Percentiles rank a stretch among this genome's conserved stretches.
These are phyloP conservation scores for Lobophora halterata DNA, from an alignment of 2,888 invertebrate genomes.

Conservation along the genomic window DNA sequence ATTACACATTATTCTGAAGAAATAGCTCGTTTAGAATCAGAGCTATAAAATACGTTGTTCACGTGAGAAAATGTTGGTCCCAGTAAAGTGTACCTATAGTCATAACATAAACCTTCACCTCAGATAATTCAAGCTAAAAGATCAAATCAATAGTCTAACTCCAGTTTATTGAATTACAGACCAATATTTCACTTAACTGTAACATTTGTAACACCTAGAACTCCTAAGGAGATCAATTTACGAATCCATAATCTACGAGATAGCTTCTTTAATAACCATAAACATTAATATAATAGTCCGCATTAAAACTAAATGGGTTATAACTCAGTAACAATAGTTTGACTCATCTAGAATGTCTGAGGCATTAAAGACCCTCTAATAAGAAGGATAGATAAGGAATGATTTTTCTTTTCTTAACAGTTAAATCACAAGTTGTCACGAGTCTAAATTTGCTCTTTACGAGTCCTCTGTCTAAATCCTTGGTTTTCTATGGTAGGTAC, in stretches of 20 bases:
- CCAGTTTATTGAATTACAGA: conserved; percentile 4
- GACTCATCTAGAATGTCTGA: conserved; percentile 16
- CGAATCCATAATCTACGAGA: conserved; percentile 13
- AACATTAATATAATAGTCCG: conserved; percentile 14
- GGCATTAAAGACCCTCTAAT: conserved; percentile 12
- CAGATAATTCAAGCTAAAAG: conserved; percentile 5
- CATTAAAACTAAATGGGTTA: conserved; percentile 20
- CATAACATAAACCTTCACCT: neutral
- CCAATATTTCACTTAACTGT: conserved; percentile 7
- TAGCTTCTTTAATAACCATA: conserved; percentile 16
- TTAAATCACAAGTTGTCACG: no score
- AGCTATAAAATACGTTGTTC: no score
- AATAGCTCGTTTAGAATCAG: no score
- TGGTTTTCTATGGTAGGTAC: no score
- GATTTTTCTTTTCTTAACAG: no score
- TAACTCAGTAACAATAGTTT: conserved; percentile 19
- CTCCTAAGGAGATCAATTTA: conserved; percentile 12
- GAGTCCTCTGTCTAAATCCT: no score
- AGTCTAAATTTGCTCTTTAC: no score
- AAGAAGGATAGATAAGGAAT: no score
- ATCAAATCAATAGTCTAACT: conserved; percentile 11
- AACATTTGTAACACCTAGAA: neutral
- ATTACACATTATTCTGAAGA: no score
- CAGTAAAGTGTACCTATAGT: no score
- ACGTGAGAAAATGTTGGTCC: no score